These are phyloP conservation scores for Agraylea sexmaculata DNA, from an alignment of 1,140 invertebrate genomes.

Conservation along the genomic window DNA sequence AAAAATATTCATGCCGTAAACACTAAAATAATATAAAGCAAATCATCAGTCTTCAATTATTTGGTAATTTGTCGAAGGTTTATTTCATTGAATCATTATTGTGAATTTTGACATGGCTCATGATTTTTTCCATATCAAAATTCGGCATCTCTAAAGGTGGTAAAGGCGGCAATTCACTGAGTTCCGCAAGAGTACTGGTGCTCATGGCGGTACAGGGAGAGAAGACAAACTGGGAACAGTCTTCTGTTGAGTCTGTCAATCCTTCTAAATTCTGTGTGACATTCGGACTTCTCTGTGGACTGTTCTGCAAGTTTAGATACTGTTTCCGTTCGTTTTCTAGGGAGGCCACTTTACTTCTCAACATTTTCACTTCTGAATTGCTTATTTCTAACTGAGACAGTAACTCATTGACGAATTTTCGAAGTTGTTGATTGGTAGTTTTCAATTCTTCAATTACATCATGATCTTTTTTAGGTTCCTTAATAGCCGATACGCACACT, in stretches of 20 bases:
- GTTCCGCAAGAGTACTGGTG: conserved; percentile 25
- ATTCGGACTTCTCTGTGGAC: conserved; percentile 14
- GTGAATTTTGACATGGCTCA: conserved; percentile 15
- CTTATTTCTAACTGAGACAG: conserved; percentile 46
- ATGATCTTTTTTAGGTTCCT: conserved; percentile 43
- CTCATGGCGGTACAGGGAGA: conserved; percentile 32
- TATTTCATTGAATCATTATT: too few relatives aligned
- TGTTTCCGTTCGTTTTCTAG: conserved; percentile 38
- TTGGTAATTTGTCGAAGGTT: too few relatives aligned
- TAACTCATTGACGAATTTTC: conserved; percentile 43
- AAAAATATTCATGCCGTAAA: too few relatives aligned
- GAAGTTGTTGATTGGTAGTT: conserved; percentile 44
- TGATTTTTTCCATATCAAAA: conserved; percentile 35
- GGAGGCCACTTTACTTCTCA: conserved; percentile 38
- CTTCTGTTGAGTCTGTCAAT: conserved; percentile 29
- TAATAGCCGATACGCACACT: conserved; percentile 31
- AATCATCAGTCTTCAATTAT: too few relatives aligned
- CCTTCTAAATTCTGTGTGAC: conserved; percentile 25
- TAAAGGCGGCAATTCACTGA: conserved; percentile 33
- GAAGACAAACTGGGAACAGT: conserved; percentile 30
- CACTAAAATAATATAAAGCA: too few relatives aligned
- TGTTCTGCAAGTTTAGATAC: conserved; percentile 26
- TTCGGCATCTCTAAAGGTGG: conserved; percentile 45
- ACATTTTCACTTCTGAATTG: conserved; percentile 42
- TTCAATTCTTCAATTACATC: conserved; percentile 50